Evolutionary conservation across 2,888 invertebrate genomes (phyloP), one percentile per base, ranked within the genome.

Genomic region (Acrobasis suavella): DNA sequence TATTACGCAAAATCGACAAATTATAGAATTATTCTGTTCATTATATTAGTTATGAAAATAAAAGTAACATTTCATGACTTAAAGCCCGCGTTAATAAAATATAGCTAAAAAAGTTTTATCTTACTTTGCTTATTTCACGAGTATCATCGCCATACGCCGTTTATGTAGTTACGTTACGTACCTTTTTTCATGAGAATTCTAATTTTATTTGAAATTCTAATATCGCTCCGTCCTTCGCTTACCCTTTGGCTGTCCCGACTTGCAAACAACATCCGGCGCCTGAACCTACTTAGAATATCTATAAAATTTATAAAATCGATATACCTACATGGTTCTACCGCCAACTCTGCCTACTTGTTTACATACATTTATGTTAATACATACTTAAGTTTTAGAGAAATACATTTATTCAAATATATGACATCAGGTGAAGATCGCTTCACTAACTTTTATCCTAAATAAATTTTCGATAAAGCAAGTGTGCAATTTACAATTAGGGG

Each of bases 171-270:
- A n/a, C n/a, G n/a, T n/a, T n/a, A n/a, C n/a, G n/a, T 54, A 51
- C 46, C 54, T 55, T 62, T 55, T 62, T 62, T 62, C 50, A 55
- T 64, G 59, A 49, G 50, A 63, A 73, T 70, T 73, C 74, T 71
- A 72, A 75, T 72, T 71, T 65, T 67, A 77, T 80, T 80, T 81
- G 75, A 74, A 77, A 76, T 85, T 81, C 83, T 66, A 83, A 87
- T 88, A 87, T 77, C 77, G 68, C 67, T 67, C 79, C 60, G 89
- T 87, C 90, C 90, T 91, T 89, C 87, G 74, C 66, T 62, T 85
- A 83, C 84, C 88, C 89, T 87, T 83, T 77, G 70, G 73, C 68
- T 46, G 70, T 69, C 69, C 73, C 64, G 71, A 70, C 72, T 78
- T 73, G 78, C 78, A 78, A 83, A 80, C 70, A 77, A 87, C 85